phyloP scores from a whole-genome alignment of 2,797 vertebrate species.

The Acanthurus tractus region DNA sequence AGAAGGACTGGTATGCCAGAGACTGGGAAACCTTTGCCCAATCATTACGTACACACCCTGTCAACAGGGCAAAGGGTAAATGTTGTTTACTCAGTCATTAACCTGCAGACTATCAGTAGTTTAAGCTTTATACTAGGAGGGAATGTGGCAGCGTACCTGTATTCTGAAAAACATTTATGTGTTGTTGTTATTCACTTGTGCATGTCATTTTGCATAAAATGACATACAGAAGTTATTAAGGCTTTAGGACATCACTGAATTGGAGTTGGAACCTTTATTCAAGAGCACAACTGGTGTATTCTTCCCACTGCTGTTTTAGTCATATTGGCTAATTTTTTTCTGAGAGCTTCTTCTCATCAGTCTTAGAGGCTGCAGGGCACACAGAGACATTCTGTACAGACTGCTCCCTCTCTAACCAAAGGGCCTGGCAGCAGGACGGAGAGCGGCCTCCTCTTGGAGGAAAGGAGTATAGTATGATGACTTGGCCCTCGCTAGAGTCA shows the following conservation, averaged over 20 bases:
- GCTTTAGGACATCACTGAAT: constrained; percentile 7
- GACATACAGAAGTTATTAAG: not conserved
- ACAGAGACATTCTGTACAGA: constrained; percentile 47
- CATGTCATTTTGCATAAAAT: not conserved
- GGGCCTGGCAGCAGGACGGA: constrained; percentile 60
- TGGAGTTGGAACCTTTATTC: not conserved
- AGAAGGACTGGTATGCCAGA: not conserved
- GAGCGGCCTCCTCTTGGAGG: constrained; percentile 55
- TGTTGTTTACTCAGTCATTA: constrained; percentile 34
- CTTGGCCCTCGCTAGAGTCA: constrained; percentile 58
- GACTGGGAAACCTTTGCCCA: constrained; percentile 34
- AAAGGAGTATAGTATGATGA: constrained; percentile 53
- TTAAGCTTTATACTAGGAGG: not conserved
- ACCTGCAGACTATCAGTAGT: constrained; percentile 13
- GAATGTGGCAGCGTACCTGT: not conserved
- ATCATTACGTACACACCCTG: constrained; percentile 17
- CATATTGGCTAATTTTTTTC: constrained; percentile 1
- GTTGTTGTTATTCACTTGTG: not conserved
- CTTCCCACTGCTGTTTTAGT: not conserved
- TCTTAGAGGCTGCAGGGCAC: constrained; percentile 26
- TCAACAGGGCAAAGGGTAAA: constrained; percentile 52
- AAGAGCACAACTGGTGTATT: not conserved
- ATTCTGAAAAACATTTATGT: not conserved
- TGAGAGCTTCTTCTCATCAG: constrained; percentile 11
- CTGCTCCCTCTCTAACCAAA: constrained; percentile 54